These are phyloP conservation scores for Isurus oxyrinchus DNA, from an alignment of 2,113 vertebrate genomes.

Conservation along the genomic window DNA sequence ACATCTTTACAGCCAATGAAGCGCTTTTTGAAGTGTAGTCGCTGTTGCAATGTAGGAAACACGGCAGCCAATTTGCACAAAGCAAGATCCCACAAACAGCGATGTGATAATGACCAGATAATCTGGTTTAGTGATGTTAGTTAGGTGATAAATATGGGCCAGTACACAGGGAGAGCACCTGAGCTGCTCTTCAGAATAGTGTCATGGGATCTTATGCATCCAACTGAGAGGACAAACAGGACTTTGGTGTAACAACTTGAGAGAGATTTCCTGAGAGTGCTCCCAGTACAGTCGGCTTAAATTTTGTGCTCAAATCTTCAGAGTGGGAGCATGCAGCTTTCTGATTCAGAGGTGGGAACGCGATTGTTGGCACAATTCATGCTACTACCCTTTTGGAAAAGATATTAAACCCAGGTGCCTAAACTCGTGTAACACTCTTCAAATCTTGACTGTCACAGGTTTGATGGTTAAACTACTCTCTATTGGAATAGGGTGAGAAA, in stretches of 20 bases:
- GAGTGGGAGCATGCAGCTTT: background rate
- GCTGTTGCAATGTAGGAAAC: background rate
- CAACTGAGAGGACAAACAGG: background rate
- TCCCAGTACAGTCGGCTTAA: background rate
- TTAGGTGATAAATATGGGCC: background rate
- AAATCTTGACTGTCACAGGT: too few relatives aligned
- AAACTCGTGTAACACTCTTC: background rate
- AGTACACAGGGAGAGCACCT: background rate
- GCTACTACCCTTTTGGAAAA: background rate
- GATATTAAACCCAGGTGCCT: background rate
- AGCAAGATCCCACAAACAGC: background rate
- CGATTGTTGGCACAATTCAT: background rate
- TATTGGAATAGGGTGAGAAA: too few relatives aligned
- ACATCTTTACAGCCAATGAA: background rate
- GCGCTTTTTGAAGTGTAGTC: background rate
- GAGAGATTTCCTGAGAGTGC: background rate
- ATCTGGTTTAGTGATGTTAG: background rate
- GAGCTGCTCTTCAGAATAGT: background rate
- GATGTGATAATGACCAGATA: background rate
- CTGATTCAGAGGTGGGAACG: background rate
- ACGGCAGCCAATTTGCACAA: background rate
- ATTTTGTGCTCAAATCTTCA: background rate
- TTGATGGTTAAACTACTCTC: too few relatives aligned
- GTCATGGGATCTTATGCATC: too few relatives aligned
- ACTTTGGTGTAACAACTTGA: background rate